Base-by-base conservation (phyloP, 1,140 invertebrate genomes). In the Brachionus rotundiformis region DNA sequence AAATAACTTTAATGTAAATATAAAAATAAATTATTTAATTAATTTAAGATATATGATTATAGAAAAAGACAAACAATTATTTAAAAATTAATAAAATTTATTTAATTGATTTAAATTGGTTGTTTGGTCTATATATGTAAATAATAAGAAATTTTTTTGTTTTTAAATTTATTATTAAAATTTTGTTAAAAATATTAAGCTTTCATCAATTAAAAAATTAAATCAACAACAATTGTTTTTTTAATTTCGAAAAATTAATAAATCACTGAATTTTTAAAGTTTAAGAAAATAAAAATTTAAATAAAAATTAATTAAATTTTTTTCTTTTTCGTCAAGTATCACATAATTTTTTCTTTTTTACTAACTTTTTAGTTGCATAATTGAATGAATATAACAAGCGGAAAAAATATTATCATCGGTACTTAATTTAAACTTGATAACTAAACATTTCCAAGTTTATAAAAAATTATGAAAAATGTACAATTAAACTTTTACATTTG, bases 191-290 rank as follows among this genome's bases (percentile, higher is more conserved):
- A 41, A 41, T 41, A 13, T 59, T 23, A 23, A 59, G 19, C 16
- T 59, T 59, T 59, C 49, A 59, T 59, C 49, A 59, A 59, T 23
- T 59, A 59, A 59, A 59, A 59, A 59, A 59, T 23, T 23, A 59
- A 59, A 16, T 2, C 19, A 8, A 23, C 1, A 8, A 23, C 13
- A 41, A 41, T 7, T 6, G 6, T 41, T 41, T 41, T 59, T 59
- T 19, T 59, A n/a, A 1, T 59, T 59, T 59, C 16, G 19, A 27
- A 59, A 59, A 59, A 59, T 19, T 23, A n/a, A 59, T 27, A 16
- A 23, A 59, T 19, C 49, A 59, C 49, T 59, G 16, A n/a, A 23
- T 59, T 59, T 59, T 23, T 59, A 59, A 59, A 59, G 13, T 27
- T 59, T 25, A 25, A 25, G 19, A 59, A 59, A 4, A 59, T 11